phyloP scores from a whole-genome alignment of 1,140 invertebrate species.

The Drosophila miranda region DNA sequence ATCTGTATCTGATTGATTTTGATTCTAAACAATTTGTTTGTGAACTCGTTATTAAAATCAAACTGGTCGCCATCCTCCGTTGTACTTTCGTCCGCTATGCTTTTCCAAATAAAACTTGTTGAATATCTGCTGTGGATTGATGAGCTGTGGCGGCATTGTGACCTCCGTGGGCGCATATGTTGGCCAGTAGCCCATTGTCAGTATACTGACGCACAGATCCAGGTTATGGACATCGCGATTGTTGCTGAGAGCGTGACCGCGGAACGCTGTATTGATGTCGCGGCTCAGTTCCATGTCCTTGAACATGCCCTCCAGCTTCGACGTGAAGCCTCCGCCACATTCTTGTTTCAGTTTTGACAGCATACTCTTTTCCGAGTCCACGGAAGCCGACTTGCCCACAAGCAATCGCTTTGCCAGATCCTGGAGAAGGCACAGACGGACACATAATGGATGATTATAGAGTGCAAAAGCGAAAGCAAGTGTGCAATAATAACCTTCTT shows the following conservation, averaged over 20 bases:
- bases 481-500: conserved; percentile 89
- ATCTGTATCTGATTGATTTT: conserved; percentile 99
- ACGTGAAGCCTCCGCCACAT: conserved; percentile 98
- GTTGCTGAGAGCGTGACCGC: conserved; percentile 88
- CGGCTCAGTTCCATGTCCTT: conserved; percentile 99
- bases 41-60: conserved; percentile 95
- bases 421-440: conserved; percentile 64
- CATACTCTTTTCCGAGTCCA: conserved; percentile 99
- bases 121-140: conserved; percentile 97
- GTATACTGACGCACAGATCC: conserved; percentile 96
- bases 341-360: conserved; percentile 99
- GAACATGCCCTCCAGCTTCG: conserved; percentile 99
- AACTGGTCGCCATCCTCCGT: conserved; percentile 97
- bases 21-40: conserved; percentile 98
- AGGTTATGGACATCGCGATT: conserved; percentile 86
- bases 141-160: conserved; percentile 94
- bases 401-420: conserved; percentile 98
- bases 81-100: conserved; percentile 98
- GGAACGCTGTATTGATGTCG: conserved; percentile 98
- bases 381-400: conserved; percentile 98
- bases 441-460: background rate
- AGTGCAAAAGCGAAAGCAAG: background rate
- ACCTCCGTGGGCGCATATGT: conserved; percentile 97
- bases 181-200: conserved; percentile 99
- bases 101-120: conserved; percentile 98